These are phyloP conservation scores for Candidula unifasciata DNA, from an alignment of 2,888 invertebrate species.

Conservation along the genomic window DNA sequence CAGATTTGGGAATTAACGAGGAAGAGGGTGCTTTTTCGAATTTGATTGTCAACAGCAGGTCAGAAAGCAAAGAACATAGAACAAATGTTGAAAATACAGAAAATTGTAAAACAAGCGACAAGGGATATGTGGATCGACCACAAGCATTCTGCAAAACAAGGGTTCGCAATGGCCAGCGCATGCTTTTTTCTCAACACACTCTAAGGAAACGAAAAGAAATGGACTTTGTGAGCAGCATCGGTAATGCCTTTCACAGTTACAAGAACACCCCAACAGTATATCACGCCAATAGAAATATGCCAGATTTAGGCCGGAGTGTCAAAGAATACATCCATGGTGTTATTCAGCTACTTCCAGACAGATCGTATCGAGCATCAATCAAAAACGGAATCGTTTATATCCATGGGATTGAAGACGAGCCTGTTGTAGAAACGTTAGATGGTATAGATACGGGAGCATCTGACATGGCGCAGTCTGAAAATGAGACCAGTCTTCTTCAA, in stretches of 20 bases:
- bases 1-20: constrained; percentile 48
- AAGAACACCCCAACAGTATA: background rate
- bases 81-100: background rate
- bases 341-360: background rate
- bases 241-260: background rate
- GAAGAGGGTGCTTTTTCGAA: constrained; percentile 65
- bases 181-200: background rate
- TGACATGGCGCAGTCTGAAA: background rate
- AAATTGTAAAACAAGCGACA: no score
- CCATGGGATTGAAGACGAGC: background rate
- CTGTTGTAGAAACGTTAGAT: background rate
- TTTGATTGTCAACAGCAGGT: constrained; percentile 60
- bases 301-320: background rate
- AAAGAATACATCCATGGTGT: background rate
- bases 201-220: background rate
- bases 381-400: background rate
- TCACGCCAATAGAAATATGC: background rate
- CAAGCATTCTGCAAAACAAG: background rate
- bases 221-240: background rate
- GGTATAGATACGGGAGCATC: background rate
- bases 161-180: background rate
- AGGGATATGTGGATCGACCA: background rate
- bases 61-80: constrained; percentile 40
- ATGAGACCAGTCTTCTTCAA: background rate
- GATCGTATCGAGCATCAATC: background rate